phyloP scores from a whole-genome alignment of 2,888 invertebrate genomes.

The Galeruca laticollis region DNA sequence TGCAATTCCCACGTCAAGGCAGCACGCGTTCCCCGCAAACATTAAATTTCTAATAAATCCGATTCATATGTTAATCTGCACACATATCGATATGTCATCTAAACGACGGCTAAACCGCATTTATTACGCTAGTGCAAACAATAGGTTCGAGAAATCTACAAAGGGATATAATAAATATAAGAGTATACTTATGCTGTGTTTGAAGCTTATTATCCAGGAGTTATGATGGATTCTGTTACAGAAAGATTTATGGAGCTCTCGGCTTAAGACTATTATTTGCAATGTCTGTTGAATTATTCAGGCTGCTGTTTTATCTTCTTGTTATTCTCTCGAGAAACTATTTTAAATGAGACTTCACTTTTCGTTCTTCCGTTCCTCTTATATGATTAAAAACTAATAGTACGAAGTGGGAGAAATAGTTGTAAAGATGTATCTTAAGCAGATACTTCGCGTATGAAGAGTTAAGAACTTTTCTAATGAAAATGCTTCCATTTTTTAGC shows the following conservation, averaged over 20 bases:
- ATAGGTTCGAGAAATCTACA: slow-evolving; percentile 52
- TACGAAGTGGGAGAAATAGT: too few species aligned
- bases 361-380: not conserved
- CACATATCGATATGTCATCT: slow-evolving; percentile 62
- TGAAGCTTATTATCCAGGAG: slow-evolving; percentile 59
- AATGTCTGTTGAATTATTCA: slow-evolving; percentile 19
- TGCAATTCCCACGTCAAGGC: slow-evolving; percentile 66
- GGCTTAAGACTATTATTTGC: slow-evolving; percentile 51
- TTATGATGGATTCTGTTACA: slow-evolving; percentile 60
- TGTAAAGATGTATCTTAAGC: too few species aligned
- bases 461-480: too few species aligned
- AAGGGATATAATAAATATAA: slow-evolving; percentile 59
- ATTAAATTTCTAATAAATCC: slow-evolving; percentile 67
- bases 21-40: slow-evolving; percentile 63
- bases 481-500: too few species aligned
- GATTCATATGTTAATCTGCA: slow-evolving; percentile 67
- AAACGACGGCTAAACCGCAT: slow-evolving; percentile 61
- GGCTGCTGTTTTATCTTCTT: not conserved
- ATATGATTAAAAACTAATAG: not conserved
- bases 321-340: slow-evolving; percentile 8
- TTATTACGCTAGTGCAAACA: slow-evolving; percentile 66
- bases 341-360: slow-evolving; percentile 1
- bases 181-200: slow-evolving; percentile 57
- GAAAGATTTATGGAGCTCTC: slow-evolving; percentile 57
- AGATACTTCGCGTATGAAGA: too few species aligned